Conservation (phyloP, 53 echinoderm and acorn worm genomes). For the Paracentrotus lividus region DNA sequence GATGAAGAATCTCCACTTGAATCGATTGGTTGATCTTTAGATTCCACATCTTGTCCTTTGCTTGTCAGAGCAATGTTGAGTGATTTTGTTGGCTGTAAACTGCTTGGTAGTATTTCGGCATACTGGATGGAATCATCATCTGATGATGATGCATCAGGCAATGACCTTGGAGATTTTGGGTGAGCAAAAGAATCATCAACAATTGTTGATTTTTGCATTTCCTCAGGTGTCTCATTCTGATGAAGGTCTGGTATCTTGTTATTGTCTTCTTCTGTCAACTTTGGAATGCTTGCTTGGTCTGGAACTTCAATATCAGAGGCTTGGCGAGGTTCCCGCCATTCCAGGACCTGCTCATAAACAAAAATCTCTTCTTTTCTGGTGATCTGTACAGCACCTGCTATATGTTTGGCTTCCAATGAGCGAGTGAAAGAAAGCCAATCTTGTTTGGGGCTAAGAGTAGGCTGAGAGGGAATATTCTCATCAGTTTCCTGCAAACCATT, state of each 20-base stretch:
- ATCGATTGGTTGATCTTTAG: background rate
- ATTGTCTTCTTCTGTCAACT: background rate
- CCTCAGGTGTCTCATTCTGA: conserved; percentile 42
- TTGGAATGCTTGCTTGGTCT: background rate
- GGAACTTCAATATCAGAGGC: conserved; percentile 10
- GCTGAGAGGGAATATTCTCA: background rate
- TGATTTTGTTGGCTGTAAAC: background rate
- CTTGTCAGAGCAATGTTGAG: conserved; percentile 26
- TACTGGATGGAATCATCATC: conserved; percentile 55
- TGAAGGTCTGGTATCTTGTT: background rate
- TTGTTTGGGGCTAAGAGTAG: conserved; percentile 34
- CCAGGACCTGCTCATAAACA: conserved; percentile 45
- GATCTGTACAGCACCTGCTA: conserved; percentile 37
- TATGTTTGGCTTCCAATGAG: conserved; percentile 55
- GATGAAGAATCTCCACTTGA: background rate
- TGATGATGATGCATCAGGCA: conserved; percentile 32
- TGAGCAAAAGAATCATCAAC: background rate
- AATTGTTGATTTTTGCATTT: background rate
- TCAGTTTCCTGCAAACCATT: background rate
- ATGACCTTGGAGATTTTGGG: background rate
- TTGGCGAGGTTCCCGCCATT: conserved; percentile 52
- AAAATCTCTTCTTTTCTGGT: conserved; percentile 65
- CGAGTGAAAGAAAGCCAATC: conserved; percentile 53
- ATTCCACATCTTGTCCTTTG: conserved; percentile 19
- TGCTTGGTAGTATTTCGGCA: conserved; percentile 59